A percentile compares a stretch with the other conserved stretches of the same genome.
phyloP scores from a whole-genome alignment of 2,888 invertebrate genomes.

The Diaphora mendica region DNA sequence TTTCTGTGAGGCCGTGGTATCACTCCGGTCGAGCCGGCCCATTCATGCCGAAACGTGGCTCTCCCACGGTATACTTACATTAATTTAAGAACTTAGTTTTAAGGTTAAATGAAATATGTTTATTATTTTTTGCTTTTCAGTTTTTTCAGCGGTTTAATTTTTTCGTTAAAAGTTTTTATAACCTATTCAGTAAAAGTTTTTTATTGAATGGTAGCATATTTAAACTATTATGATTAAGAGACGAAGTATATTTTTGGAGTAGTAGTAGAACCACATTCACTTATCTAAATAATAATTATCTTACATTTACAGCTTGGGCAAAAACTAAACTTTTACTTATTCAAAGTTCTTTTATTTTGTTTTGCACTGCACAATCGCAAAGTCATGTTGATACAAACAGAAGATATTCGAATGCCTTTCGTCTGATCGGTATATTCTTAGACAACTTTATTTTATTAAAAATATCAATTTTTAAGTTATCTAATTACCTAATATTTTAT shows the following conservation, averaged over 20 bases:
- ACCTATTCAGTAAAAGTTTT: too few relatives aligned
- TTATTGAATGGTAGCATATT: not conserved
- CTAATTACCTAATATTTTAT: too few relatives aligned
- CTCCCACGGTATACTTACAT: too few relatives aligned
- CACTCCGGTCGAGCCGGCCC: too few relatives aligned
- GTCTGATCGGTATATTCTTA: not conserved
- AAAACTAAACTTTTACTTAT: slow-evolving; percentile 1
- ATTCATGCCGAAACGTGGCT: too few relatives aligned
- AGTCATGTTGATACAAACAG: slow-evolving; percentile 7
- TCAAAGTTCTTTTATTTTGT: not conserved
- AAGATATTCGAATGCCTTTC: not conserved
- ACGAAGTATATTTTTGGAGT: not conserved
- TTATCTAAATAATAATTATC: not conserved
- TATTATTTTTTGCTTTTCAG: too few relatives aligned
- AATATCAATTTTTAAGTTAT: not conserved
- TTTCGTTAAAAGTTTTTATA: too few relatives aligned
- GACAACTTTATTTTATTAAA: not conserved
- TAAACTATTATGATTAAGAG: not conserved
- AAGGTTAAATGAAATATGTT: too few relatives aligned
- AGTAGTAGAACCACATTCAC: not conserved
- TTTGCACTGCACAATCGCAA: not conserved
- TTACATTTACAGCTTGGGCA: not conserved
- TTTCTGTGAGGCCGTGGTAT: too few relatives aligned
- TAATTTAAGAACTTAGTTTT: too few relatives aligned
- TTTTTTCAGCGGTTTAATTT: too few relatives aligned